Base-by-base conservation (phyloP, 2,888 invertebrate genomes). In the Petrolisthes manimaculis region DNA sequence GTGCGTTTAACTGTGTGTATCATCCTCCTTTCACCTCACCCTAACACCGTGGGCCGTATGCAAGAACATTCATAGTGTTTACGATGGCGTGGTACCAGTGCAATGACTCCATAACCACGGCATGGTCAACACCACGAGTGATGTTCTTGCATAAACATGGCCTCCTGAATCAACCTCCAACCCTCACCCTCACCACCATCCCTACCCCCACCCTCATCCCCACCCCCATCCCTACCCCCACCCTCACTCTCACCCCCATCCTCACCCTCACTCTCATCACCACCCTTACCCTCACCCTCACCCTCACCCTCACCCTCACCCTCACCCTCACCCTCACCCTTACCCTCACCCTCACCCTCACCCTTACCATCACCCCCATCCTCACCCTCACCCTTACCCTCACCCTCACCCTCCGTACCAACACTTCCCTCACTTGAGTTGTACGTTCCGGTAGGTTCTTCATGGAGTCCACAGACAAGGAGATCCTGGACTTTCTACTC, bases 401-500 rank as follows among this genome's bases (percentile, higher is more conserved):
- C 77, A 6, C 77, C 24, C 51, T 9, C 51, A 51, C 51, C 53
- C 77, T 1, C 37, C 37, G 37, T 14, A 21, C 71, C 71, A 6
- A n/a, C 21, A 71, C 71, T 6, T 71, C 6, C n/a, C 67, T 21
- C 51, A 14, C n/a, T 21, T 37, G 24, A 24, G 61, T 12, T 54
- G 61, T 81, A 37, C 37, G 37, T 67, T n/a, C 67, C 67, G 5
- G 3, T 88, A 90, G 91, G 69, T 89, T 86, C 84, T 91, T 89
- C 91, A 71, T 89, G 84, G 86, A 91, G 71, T 86, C 91, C 24
- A 91, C 92, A 54, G 93, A 93, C 90, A 93, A 93, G 91, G 92
- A 92, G 90, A 92, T 92, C 93, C 94, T 97, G 94, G 97, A 97
- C 95, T 96, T 97, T 94, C 95, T 97, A 93, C 94, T 97, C 93